Conservation (phyloP, 2,888 invertebrate species). For the Fabriciana adippe region DNA sequence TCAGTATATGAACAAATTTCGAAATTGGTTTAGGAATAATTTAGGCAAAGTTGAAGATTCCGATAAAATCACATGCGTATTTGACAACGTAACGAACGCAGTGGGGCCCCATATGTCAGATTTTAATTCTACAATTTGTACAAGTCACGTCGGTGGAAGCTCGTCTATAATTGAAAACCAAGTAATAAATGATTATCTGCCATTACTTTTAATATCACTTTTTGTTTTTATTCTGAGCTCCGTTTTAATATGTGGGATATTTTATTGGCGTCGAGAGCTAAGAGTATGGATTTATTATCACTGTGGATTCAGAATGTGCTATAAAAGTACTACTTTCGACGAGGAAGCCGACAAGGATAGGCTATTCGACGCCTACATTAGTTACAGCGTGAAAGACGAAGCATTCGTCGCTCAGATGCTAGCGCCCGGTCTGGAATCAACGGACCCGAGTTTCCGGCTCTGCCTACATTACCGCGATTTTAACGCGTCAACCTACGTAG, state of each 20-base stretch:
- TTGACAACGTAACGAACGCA: slow-evolving; percentile 87
- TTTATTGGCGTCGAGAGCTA: slow-evolving; percentile 91
- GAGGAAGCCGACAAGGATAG: slow-evolving; percentile 92
- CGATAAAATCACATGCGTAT: slow-evolving; percentile 88
- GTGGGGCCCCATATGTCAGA: slow-evolving; percentile 87
- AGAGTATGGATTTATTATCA: slow-evolving; percentile 93
- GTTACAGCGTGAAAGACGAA: slow-evolving; percentile 96
- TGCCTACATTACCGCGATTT: slow-evolving; percentile 96
- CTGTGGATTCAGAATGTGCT: slow-evolving; percentile 93
- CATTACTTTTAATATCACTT: slow-evolving; percentile 88
- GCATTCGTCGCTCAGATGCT: slow-evolving; percentile 94
- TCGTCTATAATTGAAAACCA: slow-evolving; percentile 88
- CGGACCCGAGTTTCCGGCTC: slow-evolving; percentile 91
- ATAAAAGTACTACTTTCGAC: slow-evolving; percentile 90
- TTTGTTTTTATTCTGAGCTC: slow-evolving; percentile 90
- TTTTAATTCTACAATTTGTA: slow-evolving; percentile 90
- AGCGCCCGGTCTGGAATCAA: slow-evolving; percentile 92
- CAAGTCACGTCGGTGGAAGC: slow-evolving; percentile 86
- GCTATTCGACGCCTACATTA: slow-evolving; percentile 96
- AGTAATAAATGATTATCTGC: slow-evolving; percentile 91
- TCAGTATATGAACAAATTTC: slow-evolving; percentile 89
- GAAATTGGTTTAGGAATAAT: slow-evolving; percentile 90
- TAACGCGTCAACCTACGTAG: slow-evolving; percentile 92
- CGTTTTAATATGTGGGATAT: slow-evolving; percentile 88
- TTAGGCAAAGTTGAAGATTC: slow-evolving; percentile 91